Evolutionary conservation across 1,140 invertebrate species (phyloP), one percentile per base, ranked within the genome.

Genomic region (Musca vetustissima): DNA sequence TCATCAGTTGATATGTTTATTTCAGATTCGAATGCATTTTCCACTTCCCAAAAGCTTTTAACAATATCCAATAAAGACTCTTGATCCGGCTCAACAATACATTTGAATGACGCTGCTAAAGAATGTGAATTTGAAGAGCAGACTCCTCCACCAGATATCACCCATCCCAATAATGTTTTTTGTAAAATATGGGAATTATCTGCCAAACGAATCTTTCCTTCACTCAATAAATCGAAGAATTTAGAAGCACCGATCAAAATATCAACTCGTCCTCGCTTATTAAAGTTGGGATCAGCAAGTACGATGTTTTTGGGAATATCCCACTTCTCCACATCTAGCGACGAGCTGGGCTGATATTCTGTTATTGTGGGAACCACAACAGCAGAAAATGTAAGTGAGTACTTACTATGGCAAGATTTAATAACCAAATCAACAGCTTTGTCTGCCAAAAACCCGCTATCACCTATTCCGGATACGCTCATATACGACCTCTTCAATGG

Each of bases 131-230:
- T 64, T 32, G 13, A 2, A 4, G 24, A 24, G 17, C 8, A 4
- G 0, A n/a, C 9, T 24, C 14, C 28, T 21, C 50, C 61, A 48
- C 50, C 64, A 55, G 59, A 53, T 8, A 69, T 32, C 19, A 69
- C 17, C 68, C 68, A 69, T 6, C 68, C 68, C 17, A 69, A 17
- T 14, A 49, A 28, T 4, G 68, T 69, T 17, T 69, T 69, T 65
- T 69, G 68, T n/a, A 65, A 57, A 19, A 67, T 15, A 36, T 21
- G 52, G 2, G 32, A 36, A 32, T 52, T 15, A 17, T 32, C 28
- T 0, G 0, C 28, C 15, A 61, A 61, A 11, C 24, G 21, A 21
- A 61, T 17, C 43, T 67, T 25, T 17, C 66, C 48, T n/a, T 55
- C 19, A 28, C 21, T 32, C 17, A 55, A 8, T 9, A 55, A 22